A percentile compares a stretch with the other conserved stretches of the same genome.
These are phyloP conservation scores for Meriones unguiculatus DNA, from an alignment of 2,113 vertebrate genomes.

Conservation along the genomic window DNA sequence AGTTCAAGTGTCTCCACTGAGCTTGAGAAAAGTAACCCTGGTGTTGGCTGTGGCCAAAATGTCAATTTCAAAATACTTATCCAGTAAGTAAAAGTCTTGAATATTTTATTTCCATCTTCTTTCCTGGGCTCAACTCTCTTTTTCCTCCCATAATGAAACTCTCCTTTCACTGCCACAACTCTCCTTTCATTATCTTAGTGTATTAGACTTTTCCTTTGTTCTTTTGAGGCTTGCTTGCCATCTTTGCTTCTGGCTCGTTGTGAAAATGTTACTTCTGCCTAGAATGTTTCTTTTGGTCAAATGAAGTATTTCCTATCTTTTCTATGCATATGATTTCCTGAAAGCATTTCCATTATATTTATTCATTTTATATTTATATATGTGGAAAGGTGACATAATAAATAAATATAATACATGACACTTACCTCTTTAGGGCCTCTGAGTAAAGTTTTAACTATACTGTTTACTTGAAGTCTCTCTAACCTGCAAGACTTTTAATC, in stretches of 20 bases:
- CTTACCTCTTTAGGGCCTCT: background rate
- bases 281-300: background rate
- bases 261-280: background rate
- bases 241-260: constrained; percentile 52
- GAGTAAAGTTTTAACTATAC: background rate
- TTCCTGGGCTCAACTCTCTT: constrained; percentile 24
- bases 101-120: background rate
- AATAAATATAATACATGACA: too few relatives aligned
- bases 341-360: background rate
- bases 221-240: background rate
- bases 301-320: background rate
- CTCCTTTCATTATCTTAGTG: background rate
- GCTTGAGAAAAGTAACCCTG: background rate
- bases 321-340: background rate
- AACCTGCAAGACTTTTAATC: background rate
- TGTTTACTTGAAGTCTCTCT: background rate
- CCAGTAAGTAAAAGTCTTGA: background rate
- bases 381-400: too few relatives aligned
- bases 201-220: background rate
- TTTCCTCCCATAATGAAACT: background rate
- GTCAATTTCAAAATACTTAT: constrained; percentile 16
- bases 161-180: too few relatives aligned
- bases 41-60: constrained; percentile 34
- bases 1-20: background rate
- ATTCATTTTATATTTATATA: too few relatives aligned